phyloP scores from a whole-genome alignment of 1,140 invertebrate species.

The Pachyrhynchus sulphureomaculatus region DNA sequence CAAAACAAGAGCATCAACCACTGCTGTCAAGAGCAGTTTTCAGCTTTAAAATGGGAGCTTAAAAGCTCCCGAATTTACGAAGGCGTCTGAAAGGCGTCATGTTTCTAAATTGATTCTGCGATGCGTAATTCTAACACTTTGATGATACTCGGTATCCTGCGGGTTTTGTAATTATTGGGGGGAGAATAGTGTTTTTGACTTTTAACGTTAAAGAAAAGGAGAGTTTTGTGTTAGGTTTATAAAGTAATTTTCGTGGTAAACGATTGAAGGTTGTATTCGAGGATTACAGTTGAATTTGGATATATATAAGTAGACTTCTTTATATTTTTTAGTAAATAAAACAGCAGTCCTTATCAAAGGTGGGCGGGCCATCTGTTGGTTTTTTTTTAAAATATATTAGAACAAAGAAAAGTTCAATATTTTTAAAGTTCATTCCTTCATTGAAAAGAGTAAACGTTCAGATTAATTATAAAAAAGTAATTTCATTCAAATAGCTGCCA shows the following conservation, averaged over 20 bases:
- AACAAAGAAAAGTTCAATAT: too few relatives aligned
- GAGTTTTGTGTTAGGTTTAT: conserved; percentile 3
- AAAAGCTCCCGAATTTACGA: conserved; percentile 12
- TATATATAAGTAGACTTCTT: too few relatives aligned
- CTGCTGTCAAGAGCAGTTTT: conserved; percentile 13
- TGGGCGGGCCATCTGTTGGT: too few relatives aligned
- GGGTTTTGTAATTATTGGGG: conserved; percentile 43
- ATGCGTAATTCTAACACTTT: conserved; percentile 42
- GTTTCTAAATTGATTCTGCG: conserved; percentile 45
- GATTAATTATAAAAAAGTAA: too few relatives aligned
- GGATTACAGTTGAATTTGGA: too few relatives aligned
- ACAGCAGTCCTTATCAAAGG: too few relatives aligned
- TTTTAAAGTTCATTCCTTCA: too few relatives aligned
- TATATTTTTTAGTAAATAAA: too few relatives aligned
- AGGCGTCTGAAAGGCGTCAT: conserved; percentile 27
- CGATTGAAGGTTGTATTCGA: too few relatives aligned
- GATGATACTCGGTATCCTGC: conserved; percentile 42
- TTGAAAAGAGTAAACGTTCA: too few relatives aligned
- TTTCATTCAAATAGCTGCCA: too few relatives aligned
- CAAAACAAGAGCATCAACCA: conserved; percentile 23
- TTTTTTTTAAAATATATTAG: too few relatives aligned
- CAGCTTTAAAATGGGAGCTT: conserved; percentile 19
- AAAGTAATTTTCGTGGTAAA: neutral
- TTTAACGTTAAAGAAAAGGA: conserved; percentile 22
- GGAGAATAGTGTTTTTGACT: conserved; percentile 33